Evolutionary conservation across 2,888 invertebrate genomes (phyloP).

Genomic region (Belgica antarctica): DNA sequence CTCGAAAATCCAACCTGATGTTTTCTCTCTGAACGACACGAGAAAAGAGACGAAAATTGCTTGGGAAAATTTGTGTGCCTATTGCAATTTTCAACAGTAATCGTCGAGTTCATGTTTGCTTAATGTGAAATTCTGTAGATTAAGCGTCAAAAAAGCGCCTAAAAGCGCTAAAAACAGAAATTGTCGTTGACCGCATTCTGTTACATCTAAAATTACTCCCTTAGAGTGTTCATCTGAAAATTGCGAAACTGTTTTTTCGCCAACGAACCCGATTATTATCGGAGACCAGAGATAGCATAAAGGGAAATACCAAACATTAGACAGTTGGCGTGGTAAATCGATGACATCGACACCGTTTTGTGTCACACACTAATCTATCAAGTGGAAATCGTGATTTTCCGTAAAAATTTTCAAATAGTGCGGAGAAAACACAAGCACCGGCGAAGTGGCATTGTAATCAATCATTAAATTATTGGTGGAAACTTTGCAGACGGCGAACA

Average conservation of each 20-base stretch:
- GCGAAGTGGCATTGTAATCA: slow-evolving; percentile 13
- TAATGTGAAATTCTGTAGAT: slow-evolving; percentile 28
- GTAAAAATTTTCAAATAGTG: neutral
- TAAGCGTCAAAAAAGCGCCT: neutral
- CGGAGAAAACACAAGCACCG: neutral
- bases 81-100: neutral
- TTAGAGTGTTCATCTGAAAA: slow-evolving; percentile 5
- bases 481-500: neutral
- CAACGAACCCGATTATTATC: slow-evolving; percentile 16
- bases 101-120: slow-evolving; percentile 9
- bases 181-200: slow-evolving; percentile 34
- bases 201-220: slow-evolving; percentile 31
- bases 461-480: slow-evolving; percentile 35
- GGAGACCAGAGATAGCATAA: neutral
- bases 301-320: slow-evolving; percentile 13
- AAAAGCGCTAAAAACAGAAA: slow-evolving; percentile 18
- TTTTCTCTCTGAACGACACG: neutral
- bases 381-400: slow-evolving; percentile 25
- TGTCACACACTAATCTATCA: slow-evolving; percentile 40
- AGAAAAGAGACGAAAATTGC: neutral
- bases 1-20: slow-evolving; percentile 1
- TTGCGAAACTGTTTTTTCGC: neutral
- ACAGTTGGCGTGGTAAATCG: slow-evolving; percentile 19
- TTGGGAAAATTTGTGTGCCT: neutral
- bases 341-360: slow-evolving; percentile 29